These are phyloP conservation scores for Mylabris sibirica DNA, from an alignment of 2,888 invertebrate species.

Conservation along the genomic window DNA sequence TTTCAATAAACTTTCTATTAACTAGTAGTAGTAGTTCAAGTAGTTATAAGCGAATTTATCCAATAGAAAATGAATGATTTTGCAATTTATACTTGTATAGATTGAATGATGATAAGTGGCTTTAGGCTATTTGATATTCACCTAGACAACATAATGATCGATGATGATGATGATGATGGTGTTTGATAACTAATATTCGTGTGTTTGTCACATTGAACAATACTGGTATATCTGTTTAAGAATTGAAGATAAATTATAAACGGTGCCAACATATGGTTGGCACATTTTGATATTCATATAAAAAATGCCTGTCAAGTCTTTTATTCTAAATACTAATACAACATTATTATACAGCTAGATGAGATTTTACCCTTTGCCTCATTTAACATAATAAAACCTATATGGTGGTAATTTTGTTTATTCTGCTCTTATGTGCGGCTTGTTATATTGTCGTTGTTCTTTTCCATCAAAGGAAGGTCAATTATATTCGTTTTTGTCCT, in stretches of 20 bases:
- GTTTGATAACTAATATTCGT: background rate
- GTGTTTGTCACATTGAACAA: no score
- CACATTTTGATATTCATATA: background rate
- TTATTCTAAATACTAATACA: slow-evolving; percentile 12
- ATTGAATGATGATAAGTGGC: no score
- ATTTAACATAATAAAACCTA: slow-evolving; percentile 7
- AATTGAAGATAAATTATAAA: background rate
- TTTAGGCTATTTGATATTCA: no score
- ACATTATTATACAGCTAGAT: slow-evolving; percentile 7
- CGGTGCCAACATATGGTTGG: slow-evolving; percentile 16
- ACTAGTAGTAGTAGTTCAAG: background rate
- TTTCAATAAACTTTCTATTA: background rate
- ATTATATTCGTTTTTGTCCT: background rate
- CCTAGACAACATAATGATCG: background rate
- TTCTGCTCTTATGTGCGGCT: slow-evolving; percentile 3
- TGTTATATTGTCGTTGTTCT: background rate
- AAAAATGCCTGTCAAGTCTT: slow-evolving; percentile 9
- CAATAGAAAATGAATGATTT: background rate
- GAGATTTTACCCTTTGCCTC: slow-evolving; percentile 14
- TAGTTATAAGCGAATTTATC: no score
- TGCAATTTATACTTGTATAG: background rate
- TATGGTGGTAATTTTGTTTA: background rate
- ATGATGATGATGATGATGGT: background rate
- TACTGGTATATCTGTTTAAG: background rate
- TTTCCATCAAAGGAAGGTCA: slow-evolving; percentile 9